Conservation (phyloP, 2,888 invertebrate species). For the Lasioglossum marginatum region DNA sequence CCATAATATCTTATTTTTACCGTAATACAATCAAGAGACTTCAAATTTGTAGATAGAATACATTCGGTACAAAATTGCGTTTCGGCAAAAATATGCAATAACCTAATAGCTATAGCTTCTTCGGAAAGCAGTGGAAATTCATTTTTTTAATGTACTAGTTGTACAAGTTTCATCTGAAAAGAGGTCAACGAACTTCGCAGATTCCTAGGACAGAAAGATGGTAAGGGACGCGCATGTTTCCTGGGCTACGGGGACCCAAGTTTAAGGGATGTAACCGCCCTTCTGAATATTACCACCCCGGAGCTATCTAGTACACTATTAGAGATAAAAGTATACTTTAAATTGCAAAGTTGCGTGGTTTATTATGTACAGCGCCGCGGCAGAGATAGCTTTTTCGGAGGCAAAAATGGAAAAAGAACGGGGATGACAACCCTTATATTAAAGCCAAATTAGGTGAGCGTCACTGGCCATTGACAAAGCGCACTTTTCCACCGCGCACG, state of each 20-base stretch:
- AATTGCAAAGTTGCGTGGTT: constrained; percentile 7
- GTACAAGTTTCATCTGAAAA: background rate
- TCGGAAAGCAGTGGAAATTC: background rate
- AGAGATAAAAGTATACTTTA: constrained; percentile 11
- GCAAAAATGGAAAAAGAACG: background rate
- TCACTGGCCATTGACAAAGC: background rate
- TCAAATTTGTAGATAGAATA: no score
- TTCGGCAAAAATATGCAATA: no score
- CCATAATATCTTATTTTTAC: no score
- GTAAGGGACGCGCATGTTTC: background rate
- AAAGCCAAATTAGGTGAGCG: constrained; percentile 2
- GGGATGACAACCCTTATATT: constrained; percentile 1
- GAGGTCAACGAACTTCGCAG: background rate
- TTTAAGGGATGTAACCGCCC: background rate
- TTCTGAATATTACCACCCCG: background rate
- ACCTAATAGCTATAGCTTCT: background rate
- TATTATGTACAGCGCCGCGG: background rate
- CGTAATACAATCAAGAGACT: no score
- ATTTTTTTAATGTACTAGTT: background rate
- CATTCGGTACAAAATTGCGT: no score
- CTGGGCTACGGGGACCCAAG: background rate
- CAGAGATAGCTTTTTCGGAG: constrained; percentile 4
- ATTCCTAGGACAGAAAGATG: background rate
- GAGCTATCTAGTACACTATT: background rate
- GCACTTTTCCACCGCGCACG: background rate